Evolutionary conservation across 2,888 invertebrate genomes (phyloP).

Genomic region (Megaustenia siamemsis): DNA sequence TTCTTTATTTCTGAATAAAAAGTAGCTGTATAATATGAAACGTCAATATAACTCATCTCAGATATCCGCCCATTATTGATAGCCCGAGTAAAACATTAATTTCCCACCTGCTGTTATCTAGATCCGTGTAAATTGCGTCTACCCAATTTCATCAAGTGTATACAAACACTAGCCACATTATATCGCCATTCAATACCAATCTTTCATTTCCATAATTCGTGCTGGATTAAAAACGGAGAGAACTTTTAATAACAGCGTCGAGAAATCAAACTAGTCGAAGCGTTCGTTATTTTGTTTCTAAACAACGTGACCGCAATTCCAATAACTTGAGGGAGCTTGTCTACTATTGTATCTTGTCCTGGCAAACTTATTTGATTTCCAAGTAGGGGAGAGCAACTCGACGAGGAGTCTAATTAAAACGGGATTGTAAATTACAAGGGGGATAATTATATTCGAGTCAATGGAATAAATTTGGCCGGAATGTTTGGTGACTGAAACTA

Average conservation of each 20-base stretch:
- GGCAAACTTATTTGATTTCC: background rate
- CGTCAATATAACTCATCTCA: too few species aligned
- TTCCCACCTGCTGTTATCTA: too few species aligned
- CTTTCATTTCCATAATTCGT: constrained; percentile 45
- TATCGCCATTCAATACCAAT: background rate
- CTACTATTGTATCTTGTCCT: background rate
- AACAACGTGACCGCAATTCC: constrained; percentile 31
- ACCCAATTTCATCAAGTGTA: background rate
- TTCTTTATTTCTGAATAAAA: too few species aligned
- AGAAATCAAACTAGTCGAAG: constrained; percentile 14
- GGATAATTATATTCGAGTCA: constrained; percentile 46
- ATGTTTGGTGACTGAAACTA: constrained; percentile 6
- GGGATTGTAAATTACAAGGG: constrained; percentile 43
- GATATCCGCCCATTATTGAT: too few species aligned
- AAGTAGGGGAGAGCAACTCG: background rate
- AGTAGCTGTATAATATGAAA: too few species aligned
- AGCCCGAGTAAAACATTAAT: too few species aligned
- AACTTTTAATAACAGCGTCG: constrained; percentile 29
- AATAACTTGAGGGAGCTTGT: constrained; percentile 13
- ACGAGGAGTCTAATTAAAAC: constrained; percentile 30
- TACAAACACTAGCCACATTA: background rate
- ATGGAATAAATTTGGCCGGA: constrained; percentile 44
- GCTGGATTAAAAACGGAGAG: constrained; percentile 29
- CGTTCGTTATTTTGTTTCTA: constrained; percentile 36
- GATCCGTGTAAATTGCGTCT: too few species aligned